Conservation (phyloP, 2,113 vertebrate species). For the Aix galericulata region DNA sequence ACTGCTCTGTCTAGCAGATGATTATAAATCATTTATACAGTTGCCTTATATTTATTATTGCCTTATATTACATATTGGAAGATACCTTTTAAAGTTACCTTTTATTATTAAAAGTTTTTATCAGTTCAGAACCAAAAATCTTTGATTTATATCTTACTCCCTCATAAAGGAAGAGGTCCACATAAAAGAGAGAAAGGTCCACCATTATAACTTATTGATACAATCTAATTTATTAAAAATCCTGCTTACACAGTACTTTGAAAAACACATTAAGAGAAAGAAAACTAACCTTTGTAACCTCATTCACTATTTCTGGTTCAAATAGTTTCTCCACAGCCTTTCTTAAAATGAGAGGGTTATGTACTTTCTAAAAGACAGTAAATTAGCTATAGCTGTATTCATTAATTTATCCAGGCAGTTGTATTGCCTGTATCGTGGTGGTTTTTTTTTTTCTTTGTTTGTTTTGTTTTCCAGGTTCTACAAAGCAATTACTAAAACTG, state of each 20-base stretch:
- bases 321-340: neutral
- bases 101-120: neutral
- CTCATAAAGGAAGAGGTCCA: neutral
- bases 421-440: neutral
- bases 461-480: neutral
- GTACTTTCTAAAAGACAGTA: neutral
- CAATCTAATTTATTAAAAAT: constrained; percentile 4
- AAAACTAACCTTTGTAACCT: neutral
- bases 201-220: neutral
- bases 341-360: neutral
- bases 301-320: neutral
- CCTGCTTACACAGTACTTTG: neutral
- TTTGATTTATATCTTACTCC: too few species aligned
- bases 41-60: neutral
- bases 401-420: neutral
- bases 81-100: neutral
- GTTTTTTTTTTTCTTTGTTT: too few species aligned
- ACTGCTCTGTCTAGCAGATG: neutral
- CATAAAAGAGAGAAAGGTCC: neutral
- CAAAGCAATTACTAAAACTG: neutral
- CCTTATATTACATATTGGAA: neutral
- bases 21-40: neutral
- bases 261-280: neutral
- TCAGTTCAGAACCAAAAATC: too few species aligned
- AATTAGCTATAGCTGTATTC: neutral